A percentile compares a stretch with the other conserved stretches of the same genome.
These are phyloP conservation scores for Acrocephalus arundinaceus DNA, from an alignment of 2,113 vertebrate genomes.

Conservation along the genomic window DNA sequence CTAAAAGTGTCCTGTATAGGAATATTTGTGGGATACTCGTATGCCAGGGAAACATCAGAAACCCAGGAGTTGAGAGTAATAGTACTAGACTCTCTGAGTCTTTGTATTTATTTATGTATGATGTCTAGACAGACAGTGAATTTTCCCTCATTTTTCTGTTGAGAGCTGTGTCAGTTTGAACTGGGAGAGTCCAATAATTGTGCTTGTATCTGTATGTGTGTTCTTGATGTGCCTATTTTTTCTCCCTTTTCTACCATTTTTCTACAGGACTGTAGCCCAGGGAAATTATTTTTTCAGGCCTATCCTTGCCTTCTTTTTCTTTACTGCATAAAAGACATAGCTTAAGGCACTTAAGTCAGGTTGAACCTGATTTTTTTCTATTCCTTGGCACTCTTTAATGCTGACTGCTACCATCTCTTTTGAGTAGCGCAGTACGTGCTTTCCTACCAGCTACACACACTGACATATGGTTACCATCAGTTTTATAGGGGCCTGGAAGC, in stretches of 20 bases:
- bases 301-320: not conserved
- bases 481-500: not conserved
- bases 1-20: not conserved
- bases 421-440: not conserved
- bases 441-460: not conserved
- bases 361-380: not conserved
- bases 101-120: constrained; percentile 24
- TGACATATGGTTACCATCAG: constrained; percentile 13
- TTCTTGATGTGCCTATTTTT: not conserved
- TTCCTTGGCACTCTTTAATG: not conserved
- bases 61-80: not conserved
- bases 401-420: not conserved
- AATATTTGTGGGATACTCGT: not conserved
- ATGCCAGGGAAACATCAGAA: not conserved
- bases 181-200: not conserved
- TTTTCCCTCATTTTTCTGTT: not conserved
- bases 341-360: not conserved
- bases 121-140: not conserved
- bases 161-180: not conserved
- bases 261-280: not conserved
- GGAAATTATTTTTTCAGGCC: not conserved
- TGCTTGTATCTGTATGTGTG: not conserved
- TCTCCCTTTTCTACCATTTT: not conserved
- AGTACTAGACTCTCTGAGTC: not conserved
- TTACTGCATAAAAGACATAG: not conserved